Evolutionary conservation across 2,113 vertebrate genomes (phyloP).

Genomic region (Pardalotus punctatus): DNA sequence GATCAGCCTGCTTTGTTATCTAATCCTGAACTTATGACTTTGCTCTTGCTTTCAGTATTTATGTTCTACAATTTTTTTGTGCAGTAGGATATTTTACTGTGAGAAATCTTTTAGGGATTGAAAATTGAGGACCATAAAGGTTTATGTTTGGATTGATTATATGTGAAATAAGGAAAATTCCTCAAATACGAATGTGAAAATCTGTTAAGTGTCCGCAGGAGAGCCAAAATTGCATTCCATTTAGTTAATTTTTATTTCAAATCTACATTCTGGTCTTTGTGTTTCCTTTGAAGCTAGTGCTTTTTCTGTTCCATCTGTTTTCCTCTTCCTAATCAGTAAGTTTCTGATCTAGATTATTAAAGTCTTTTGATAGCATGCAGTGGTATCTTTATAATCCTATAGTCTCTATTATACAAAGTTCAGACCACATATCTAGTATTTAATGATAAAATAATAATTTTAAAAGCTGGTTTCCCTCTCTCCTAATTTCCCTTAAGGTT

Average conservation of each 20-base stretch:
- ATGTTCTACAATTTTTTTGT: neutral
- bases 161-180: neutral
- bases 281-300: neutral
- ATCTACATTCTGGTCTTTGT: neutral
- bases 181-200: neutral
- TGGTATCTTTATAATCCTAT: neutral
- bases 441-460: neutral
- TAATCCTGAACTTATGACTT: neutral
- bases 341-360: neutral
- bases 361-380: neutral
- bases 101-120: neutral
- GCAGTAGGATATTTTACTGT: neutral
- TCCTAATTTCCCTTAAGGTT: neutral
- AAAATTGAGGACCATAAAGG: neutral
- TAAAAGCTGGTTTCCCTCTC: rapidly evolving
- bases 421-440: neutral
- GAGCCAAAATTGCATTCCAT: neutral
- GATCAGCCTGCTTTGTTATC: neutral
- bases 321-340: neutral
- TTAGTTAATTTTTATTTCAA: neutral
- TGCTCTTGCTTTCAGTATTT: neutral
- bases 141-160: neutral
- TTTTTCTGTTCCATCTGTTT: neutral
- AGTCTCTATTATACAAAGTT: neutral
- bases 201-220: neutral